Evolutionary conservation across 2,888 invertebrate genomes (phyloP).

Genomic region (Brachypterus glaber): DNA sequence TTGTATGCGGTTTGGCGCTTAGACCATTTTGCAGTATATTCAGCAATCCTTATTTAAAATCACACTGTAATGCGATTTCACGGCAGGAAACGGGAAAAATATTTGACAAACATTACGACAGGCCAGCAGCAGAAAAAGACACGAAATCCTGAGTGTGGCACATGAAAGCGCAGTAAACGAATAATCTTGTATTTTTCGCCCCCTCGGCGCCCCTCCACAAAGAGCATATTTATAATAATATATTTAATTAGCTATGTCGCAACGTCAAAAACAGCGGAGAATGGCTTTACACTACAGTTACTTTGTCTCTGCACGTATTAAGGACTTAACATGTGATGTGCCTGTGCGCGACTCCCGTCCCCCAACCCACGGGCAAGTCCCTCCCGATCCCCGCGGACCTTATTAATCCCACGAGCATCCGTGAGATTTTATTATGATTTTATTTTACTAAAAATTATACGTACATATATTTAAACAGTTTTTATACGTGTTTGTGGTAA

Average conservation of each 20-base stretch:
- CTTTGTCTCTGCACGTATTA: conserved; percentile 35
- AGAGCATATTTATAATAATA: conserved; percentile 39
- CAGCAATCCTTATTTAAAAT: background rate
- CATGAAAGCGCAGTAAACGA: conserved; percentile 30
- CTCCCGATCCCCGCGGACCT: too few relatives aligned
- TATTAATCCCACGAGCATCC: too few relatives aligned
- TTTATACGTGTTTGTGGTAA: too few relatives aligned
- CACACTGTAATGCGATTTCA: background rate
- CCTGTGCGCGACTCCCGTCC: conserved; percentile 28
- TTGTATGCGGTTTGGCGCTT: conserved; percentile 2
- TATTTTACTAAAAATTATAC: too few relatives aligned
- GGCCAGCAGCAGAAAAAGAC: background rate
- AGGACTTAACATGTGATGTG: conserved; percentile 34
- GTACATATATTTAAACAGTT: too few relatives aligned
- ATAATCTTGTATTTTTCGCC: conserved; percentile 32
- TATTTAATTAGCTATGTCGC: conserved; percentile 39
- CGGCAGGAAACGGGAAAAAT: conserved; percentile 3
- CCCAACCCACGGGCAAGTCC: conserved; percentile 21
- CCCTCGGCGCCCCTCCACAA: conserved; percentile 20
- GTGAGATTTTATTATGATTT: too few relatives aligned
- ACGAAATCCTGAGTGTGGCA: conserved; percentile 24
- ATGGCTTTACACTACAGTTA: conserved; percentile 38
- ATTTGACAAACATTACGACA: too few relatives aligned
- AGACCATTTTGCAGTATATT: background rate
- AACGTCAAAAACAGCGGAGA: conserved; percentile 36